phyloP scores from a whole-genome alignment of 1,140 invertebrate genomes.

The Tetramorium alpestre region DNA sequence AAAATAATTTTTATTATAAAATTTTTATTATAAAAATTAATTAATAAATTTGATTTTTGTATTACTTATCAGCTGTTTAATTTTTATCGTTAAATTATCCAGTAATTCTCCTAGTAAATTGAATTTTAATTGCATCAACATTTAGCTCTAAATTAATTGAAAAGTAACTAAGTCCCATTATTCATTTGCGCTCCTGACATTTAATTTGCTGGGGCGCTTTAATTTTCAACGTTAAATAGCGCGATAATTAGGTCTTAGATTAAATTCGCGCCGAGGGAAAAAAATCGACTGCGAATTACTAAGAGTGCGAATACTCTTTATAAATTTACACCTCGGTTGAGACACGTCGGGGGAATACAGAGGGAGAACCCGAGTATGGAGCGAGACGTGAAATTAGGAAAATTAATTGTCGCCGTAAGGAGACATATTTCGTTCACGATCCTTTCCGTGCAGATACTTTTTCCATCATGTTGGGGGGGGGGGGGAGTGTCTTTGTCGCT shows the following conservation, averaged over 20 bases:
- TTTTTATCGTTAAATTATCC: constrained; percentile 5
- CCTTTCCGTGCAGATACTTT: constrained; percentile 14
- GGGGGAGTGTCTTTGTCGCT: not conserved
- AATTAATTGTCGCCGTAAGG: constrained; percentile 28
- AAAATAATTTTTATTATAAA: no score
- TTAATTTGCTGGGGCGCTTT: constrained; percentile 51
- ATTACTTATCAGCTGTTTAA: not conserved
- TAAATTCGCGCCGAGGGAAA: constrained; percentile 37
- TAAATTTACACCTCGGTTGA: constrained; percentile 19
- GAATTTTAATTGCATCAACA: constrained; percentile 22
- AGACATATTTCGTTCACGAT: not conserved
- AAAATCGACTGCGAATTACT: constrained; percentile 48
- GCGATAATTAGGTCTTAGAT: constrained; percentile 52
- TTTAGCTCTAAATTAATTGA: constrained; percentile 46
- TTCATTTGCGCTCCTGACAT: constrained; percentile 45
- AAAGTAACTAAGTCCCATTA: constrained; percentile 29
- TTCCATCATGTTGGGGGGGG: not conserved
- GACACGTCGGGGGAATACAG: not conserved
- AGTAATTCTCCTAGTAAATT: not conserved
- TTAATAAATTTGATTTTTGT: not conserved
- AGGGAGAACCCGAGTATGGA: not conserved
- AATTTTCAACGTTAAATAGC: constrained; percentile 59
- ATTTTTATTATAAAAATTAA: no score
- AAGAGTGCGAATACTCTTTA: constrained; percentile 12
- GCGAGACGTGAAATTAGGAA: constrained; percentile 25